Conservation (phyloP, 2,113 vertebrate species). For the Podilymbus podiceps region DNA sequence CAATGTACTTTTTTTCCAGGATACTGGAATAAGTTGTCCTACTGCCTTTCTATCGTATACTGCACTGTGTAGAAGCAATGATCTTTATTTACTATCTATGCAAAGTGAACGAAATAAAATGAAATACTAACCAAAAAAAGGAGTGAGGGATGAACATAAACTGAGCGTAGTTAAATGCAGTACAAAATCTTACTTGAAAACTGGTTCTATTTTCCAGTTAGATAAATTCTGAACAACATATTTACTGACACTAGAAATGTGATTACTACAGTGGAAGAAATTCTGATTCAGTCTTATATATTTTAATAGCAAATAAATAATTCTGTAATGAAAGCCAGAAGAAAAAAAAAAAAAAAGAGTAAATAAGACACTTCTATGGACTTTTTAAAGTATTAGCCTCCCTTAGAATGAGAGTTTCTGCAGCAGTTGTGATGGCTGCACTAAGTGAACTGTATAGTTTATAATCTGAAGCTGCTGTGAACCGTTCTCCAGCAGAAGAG, state of each 20-base stretch:
- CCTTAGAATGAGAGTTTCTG: not conserved
- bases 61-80: not conserved
- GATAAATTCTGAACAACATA: not conserved
- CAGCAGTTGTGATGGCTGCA: not conserved
- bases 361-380: not conserved
- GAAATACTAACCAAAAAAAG: not conserved
- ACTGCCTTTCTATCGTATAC: not conserved
- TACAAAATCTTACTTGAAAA: not conserved
- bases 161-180: not conserved
- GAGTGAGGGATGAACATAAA: not conserved
- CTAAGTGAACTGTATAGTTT: not conserved
- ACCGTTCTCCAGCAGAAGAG: not conserved
- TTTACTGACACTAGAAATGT: not conserved
- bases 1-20: not conserved
- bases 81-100: not conserved
- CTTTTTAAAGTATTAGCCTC: not conserved
- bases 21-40: not conserved
- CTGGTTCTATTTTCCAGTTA: not conserved
- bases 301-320: constrained; percentile 35
- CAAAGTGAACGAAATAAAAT: not conserved
- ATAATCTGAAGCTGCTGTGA: not conserved
- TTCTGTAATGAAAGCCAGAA: not conserved
- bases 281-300: constrained; percentile 2
- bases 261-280: not conserved
- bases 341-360: not conserved